Evolutionary conservation across 2,888 invertebrate genomes (phyloP).

Genomic region (Laspeyria flexula): DNA sequence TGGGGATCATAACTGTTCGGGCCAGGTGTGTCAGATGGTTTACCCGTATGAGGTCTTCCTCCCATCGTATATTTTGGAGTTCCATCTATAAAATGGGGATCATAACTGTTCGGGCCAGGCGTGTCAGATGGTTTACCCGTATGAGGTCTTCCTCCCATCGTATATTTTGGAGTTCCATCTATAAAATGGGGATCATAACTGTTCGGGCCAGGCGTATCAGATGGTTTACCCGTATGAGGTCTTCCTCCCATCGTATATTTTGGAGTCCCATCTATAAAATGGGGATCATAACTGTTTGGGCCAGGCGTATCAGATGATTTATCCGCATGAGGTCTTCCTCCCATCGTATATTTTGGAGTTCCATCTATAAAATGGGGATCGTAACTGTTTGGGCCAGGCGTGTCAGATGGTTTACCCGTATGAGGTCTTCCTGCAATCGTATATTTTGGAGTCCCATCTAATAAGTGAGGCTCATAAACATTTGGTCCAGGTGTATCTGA

Average conservation of each 20-base stretch:
- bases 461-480: constrained; percentile 75
- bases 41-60: constrained; percentile 80
- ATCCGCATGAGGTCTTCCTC: constrained; percentile 82
- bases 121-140: constrained; percentile 81
- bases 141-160: constrained; percentile 84
- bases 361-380: constrained; percentile 84
- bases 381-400: constrained; percentile 88
- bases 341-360: constrained; percentile 88
- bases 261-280: constrained; percentile 86
- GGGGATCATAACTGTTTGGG: constrained; percentile 82
- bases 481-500: constrained; percentile 88
- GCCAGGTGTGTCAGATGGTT: constrained; percentile 72
- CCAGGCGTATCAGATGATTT: constrained; percentile 74
- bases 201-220: constrained; percentile 88
- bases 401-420: constrained; percentile 79
- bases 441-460: constrained; percentile 81
- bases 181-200: constrained; percentile 76
- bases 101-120: constrained; percentile 87
- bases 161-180: constrained; percentile 83
- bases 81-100: constrained; percentile 84
- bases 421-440: constrained; percentile 85
- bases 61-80: constrained; percentile 89
- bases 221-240: constrained; percentile 77
- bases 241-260: constrained; percentile 88
- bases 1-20: constrained; percentile 84